Base-by-base conservation (phyloP, 2,113 vertebrate genomes). In the Proterorhinus semilunaris region DNA sequence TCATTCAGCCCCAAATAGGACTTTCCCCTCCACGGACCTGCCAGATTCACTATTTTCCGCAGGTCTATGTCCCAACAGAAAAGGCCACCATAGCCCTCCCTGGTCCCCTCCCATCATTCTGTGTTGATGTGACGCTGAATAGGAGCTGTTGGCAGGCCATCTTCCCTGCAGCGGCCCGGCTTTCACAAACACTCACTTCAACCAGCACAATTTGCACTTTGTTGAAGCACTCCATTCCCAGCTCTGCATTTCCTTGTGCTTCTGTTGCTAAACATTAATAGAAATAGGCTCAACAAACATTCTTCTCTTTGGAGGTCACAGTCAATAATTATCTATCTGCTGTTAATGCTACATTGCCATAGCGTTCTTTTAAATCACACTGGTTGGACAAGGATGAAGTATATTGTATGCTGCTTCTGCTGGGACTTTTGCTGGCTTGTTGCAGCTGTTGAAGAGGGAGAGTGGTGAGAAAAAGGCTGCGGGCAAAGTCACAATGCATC, bases 161-260 rank as follows among this genome's bases (percentile, higher is more conserved):
- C 77, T 45, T 43, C 72, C 74, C 74, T 55, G 66, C 81, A 82
- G 80, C 81, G 66, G 71, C 55, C 71, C 57, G 61, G 46, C 79
- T 72, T 68, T 76, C 72, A 84, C 76, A 84, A 66, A 88, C 83
- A 78, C 80, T 83, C 66, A 69, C 70, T 76, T 75, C 68, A 75
- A 77, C 61, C 65, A 78, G 80, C 82, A 85, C 69, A 85, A 79
- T 83, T 74, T 81, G 69, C 65, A 68, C 83, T 84, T 81, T 88
- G 76, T 85, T 69, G 67, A 51, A 70, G 68, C 74, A 71, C 68
- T 74, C 61, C 47, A 47, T 61, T 51, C 59, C 42, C 62, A 53
- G 57, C 53, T 47, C 65, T 63, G 21, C 48, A 68, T 55, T 79
- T 86, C 84, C 75, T 59, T 21, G 15, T 79, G 54, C 61, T 10